Base-by-base conservation (phyloP, 2,888 invertebrate genomes). In the Drosophila paucipuncta region DNA sequence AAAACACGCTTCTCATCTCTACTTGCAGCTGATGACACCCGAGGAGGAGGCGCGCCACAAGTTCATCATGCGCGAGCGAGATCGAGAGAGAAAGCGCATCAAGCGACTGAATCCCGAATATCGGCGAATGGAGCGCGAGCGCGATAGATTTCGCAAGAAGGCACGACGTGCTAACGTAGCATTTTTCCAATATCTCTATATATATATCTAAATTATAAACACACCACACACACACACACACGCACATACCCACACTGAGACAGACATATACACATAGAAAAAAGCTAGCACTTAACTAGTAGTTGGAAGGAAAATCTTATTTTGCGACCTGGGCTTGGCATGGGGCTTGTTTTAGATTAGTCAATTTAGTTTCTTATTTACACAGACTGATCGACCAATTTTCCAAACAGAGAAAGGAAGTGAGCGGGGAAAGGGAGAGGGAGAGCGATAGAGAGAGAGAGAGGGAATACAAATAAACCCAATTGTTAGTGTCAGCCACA, bases 61-160 rank as follows among this genome's bases (percentile, higher is more conserved):
- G 83, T 90, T 88, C 77, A 89, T 89, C 80, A 91, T 91, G 77
- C 87, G 91, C 66, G 92, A 91, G 83, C 82, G 87, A 77, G 91
- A 91, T 78, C 92, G 91, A 69, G 91, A 91, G 73, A 78, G 91
- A 65, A 91, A 91, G 69, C 91, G 91, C 73, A 90, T 87, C 77
- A 91, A 91, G 76, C 86, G 91, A 62, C 73, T 87, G 68, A 91
- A 91, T 78, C 91, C 92, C 68, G 91, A 91, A 39, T 91, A 91
- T 78, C 90, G 91, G 52, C 83, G 83, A 55, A 91, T 91, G 85
- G 91, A 91, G 68, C 90, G 91, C 47, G 91, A 91, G 72, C 91
- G 91, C 57, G 91, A 91, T 85, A 85, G 91, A 69, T 91, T 91
- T 74, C 90, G 91, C 78, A 91, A 91, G 91, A 91, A 91, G 88